A percentile compares a stretch with the other conserved stretches of the same genome.
Conservation (phyloP, 2,888 invertebrate genomes). For the Miltochrista miniata region DNA sequence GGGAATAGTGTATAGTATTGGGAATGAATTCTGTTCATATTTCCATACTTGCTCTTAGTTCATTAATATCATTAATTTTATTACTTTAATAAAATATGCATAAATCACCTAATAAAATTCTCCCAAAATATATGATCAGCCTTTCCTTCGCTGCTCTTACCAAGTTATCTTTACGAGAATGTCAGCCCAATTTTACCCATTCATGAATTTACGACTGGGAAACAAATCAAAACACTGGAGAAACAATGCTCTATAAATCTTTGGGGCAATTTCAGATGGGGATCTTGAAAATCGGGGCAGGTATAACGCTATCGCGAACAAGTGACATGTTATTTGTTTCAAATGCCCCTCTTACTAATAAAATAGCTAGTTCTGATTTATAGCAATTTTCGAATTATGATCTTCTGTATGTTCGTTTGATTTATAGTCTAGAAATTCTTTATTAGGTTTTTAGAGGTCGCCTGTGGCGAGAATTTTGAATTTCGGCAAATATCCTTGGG, state of each 20-base stretch:
- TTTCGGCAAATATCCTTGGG: too few relatives aligned
- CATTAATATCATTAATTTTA: neutral
- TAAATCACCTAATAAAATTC: constrained; percentile 4
- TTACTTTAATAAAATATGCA: neutral
- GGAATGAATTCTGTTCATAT: too few relatives aligned
- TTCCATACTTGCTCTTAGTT: neutral
- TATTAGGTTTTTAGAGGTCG: too few relatives aligned
- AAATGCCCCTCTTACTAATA: constrained; percentile 40
- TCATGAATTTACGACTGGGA: constrained; percentile 62
- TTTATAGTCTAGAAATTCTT: neutral
- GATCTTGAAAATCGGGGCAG: constrained; percentile 62
- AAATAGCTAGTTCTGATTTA: constrained; percentile 35
- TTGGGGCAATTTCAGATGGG: constrained; percentile 68
- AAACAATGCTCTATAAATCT: constrained; percentile 72
- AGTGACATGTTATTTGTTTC: constrained; percentile 44
- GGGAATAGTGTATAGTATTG: too few relatives aligned
- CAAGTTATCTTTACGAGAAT: constrained; percentile 42
- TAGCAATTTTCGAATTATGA: constrained; percentile 10
- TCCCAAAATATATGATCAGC: constrained; percentile 4
- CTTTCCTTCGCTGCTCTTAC: constrained; percentile 15
- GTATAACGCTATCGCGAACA: constrained; percentile 49
- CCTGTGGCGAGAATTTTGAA: too few relatives aligned
- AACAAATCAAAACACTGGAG: constrained; percentile 70
- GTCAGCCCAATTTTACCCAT: constrained; percentile 54
- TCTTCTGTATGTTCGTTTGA: neutral